phyloP scores from a whole-genome alignment of 2,888 invertebrate genomes.

The Rhogogaster chlorosoma region DNA sequence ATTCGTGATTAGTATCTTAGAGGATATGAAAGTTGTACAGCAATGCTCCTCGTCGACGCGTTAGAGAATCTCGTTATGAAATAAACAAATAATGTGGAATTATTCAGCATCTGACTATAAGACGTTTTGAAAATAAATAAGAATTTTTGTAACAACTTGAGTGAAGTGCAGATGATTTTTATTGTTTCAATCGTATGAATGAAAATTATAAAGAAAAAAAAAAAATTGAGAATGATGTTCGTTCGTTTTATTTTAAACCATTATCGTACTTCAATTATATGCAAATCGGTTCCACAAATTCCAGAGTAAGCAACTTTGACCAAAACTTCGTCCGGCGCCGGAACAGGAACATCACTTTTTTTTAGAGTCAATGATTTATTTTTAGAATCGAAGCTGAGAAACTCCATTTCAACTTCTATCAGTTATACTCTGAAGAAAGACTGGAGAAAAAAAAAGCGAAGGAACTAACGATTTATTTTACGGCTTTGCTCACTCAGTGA shows the following conservation, averaged over 20 bases:
- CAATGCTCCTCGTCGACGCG: neutral
- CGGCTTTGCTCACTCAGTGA: constrained; percentile 5
- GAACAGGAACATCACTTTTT: constrained; percentile 65
- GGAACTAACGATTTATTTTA: constrained; percentile 8
- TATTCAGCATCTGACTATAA: neutral
- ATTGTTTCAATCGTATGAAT: neutral
- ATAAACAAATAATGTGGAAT: neutral
- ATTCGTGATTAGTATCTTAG: neutral
- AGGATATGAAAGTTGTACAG: neutral
- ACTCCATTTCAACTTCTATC: constrained; percentile 66
- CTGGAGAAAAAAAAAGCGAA: neutral
- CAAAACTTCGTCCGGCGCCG: constrained; percentile 80
- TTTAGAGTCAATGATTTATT: constrained; percentile 66
- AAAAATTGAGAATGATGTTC: constrained; percentile 1
- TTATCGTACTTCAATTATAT: constrained; percentile 83
- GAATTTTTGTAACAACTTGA: neutral
- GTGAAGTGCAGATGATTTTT: neutral
- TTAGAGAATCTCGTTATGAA: neutral
- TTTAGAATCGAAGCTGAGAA: constrained; percentile 69
- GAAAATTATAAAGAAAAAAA: neutral
- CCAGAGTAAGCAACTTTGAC: constrained; percentile 85
- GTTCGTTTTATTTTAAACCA: neutral
- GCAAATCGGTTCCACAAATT: constrained; percentile 87
- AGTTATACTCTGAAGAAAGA: constrained; percentile 49
- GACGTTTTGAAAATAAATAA: neutral